Percentiles rank a stretch among this genome's conserved stretches.
phyloP scores from a whole-genome alignment of 2,797 vertebrate species.

The Cynodonichthys magdalenae region DNA sequence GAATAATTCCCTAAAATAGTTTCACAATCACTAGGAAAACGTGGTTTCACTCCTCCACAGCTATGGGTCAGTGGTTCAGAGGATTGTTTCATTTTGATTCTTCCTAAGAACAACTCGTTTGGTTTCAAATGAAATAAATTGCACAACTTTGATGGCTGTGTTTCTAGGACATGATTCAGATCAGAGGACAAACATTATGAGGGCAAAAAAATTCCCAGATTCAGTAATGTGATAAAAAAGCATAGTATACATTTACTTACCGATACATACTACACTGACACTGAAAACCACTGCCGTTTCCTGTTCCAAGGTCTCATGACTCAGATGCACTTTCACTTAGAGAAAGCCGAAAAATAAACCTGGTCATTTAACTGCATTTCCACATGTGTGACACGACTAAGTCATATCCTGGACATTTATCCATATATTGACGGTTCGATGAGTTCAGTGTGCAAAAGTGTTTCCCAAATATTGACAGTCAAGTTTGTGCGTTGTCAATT shows the following conservation, averaged over 20 bases:
- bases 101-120: constrained; percentile 22
- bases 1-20: not conserved
- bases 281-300: constrained; percentile 52
- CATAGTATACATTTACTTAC: constrained; percentile 20
- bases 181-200: constrained; percentile 39
- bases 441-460: constrained; percentile 12
- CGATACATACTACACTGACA: not conserved
- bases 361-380: constrained; percentile 59
- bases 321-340: constrained; percentile 72
- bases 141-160: constrained; percentile 30
- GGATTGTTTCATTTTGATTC: constrained; percentile 28
- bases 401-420: constrained; percentile 56
- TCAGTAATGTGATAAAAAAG: constrained; percentile 30
- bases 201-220: constrained; percentile 28
- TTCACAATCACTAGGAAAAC: constrained; percentile 1
- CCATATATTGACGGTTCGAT: constrained; percentile 10
- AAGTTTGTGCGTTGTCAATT: not conserved
- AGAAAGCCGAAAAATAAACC: constrained; percentile 52
- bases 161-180: constrained; percentile 48
- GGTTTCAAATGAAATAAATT: constrained; percentile 37
- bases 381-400: constrained; percentile 46
- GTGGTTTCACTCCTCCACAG: constrained; percentile 9
- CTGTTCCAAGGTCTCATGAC: constrained; percentile 66
- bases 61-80: constrained; percentile 46
- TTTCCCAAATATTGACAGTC: not conserved